Base-by-base conservation (phyloP, 2,797 vertebrate species). In the Molothrus aeneus region DNA sequence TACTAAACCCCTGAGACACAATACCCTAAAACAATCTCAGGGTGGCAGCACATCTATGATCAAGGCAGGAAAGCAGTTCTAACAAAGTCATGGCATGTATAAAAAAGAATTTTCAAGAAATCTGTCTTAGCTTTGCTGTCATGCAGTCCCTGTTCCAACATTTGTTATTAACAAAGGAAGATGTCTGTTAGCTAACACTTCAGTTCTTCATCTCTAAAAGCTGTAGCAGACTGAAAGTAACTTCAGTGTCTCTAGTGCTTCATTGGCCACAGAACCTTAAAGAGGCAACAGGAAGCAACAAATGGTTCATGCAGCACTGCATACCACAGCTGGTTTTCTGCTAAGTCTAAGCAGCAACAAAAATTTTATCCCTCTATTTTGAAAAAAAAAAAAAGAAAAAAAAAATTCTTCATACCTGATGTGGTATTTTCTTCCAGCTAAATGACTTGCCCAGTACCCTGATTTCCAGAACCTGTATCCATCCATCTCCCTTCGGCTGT, bases 391-490 rank as follows among this genome's bases (percentile, higher is more conserved):
- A 43, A 31, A 38, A 25, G 13, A 14, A 0, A 51, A 20, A 34
- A 14, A 0, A 51, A 20, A 34, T 42, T 71, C 77, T 57, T 56
- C 42, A 38, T 97, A 99, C 99, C 99, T 99, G 98, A 99, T 99
- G 87, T 99, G 99, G 96, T 99, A 99, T 97, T 99, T 99, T 68
- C 99, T 98, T 25, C 99, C 99, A 17, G 99, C 98, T 84, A 99
- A 98, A 93, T 99, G 99, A 92, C 99, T 99, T 71, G 99, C 99
- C 99, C 99, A 99, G 97, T 99, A 99, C 10, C 99, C 99, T 0
- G 99, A 99, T 88, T 99, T 99, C 99, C 99, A 99, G 98, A 99
- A 99, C 82, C 99, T 98, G 92, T 99, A 99, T 50, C 99, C 99
- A 89, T 99, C 99, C 99, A 99, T 99, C 96, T 99, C 99, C 91